phyloP scores from a whole-genome alignment of 2,888 invertebrate genomes.

The Leptothorax acervorum region DNA sequence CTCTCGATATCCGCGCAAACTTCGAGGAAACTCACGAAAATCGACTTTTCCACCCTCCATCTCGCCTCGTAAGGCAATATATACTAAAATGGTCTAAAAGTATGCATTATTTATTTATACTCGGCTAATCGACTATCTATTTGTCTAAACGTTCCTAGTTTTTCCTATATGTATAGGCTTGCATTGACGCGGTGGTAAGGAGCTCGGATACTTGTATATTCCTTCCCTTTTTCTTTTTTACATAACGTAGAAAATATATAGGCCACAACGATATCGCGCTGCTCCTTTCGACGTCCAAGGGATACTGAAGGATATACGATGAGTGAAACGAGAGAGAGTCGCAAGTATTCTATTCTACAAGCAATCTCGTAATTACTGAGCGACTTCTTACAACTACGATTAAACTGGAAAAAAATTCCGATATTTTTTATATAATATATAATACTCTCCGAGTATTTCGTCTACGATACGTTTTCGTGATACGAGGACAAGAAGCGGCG shows the following conservation, averaged over 20 bases:
- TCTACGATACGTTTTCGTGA: not conserved
- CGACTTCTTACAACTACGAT: not conserved
- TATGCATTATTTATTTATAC: not conserved
- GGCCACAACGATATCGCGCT: constrained; percentile 22
- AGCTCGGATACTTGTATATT: not conserved
- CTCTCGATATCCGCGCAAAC: constrained; percentile 7
- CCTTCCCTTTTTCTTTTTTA: not conserved
- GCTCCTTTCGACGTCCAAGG: not conserved
- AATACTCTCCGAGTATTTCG: not conserved
- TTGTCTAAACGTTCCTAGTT: not conserved
- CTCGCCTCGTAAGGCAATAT: constrained; percentile 77
- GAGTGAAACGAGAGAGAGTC: not conserved
- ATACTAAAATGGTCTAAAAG: constrained; percentile 34
- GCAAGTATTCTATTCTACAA: not conserved
- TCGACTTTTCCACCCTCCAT: constrained; percentile 53
- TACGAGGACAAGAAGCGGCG: constrained; percentile 9
- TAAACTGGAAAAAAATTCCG: no score
- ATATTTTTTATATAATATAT: no score
- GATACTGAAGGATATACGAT: not conserved
- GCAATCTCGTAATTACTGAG: not conserved
- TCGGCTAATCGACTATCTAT: not conserved
- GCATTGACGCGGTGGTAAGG: constrained; percentile 15
- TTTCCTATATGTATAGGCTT: constrained; percentile 12
- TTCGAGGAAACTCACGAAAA: constrained; percentile 55
- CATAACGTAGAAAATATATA: constrained; percentile 29